Percentiles rank a stretch among this genome's conserved stretches.
Evolutionary conservation across 1,140 invertebrate species (phyloP).

Genomic region (Ips typographus): DNA sequence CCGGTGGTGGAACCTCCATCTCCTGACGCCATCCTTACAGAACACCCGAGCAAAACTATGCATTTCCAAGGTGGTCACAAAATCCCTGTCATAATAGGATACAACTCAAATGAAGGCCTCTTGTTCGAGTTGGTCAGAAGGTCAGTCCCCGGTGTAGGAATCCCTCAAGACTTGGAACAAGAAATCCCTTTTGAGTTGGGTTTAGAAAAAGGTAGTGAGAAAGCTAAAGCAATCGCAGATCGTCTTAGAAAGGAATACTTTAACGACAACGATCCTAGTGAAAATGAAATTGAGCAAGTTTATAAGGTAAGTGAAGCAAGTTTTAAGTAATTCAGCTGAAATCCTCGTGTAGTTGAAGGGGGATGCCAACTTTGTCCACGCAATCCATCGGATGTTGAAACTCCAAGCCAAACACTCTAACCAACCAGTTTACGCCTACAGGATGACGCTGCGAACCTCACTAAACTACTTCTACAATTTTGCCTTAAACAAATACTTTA

Average conservation of each 20-base stretch:
- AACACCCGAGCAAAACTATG: slow-evolving; percentile 54
- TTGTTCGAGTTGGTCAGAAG: slow-evolving; percentile 48
- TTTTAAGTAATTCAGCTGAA: neutral
- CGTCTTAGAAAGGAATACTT: slow-evolving; percentile 59
- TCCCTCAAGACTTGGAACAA: slow-evolving; percentile 55
- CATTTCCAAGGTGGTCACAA: slow-evolving; percentile 47
- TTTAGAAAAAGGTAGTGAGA: slow-evolving; percentile 51
- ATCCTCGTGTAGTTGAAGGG: slow-evolving; percentile 44
- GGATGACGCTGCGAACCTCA: slow-evolving; percentile 57
- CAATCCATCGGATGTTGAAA: slow-evolving; percentile 54
- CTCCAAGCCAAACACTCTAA: slow-evolving; percentile 52
- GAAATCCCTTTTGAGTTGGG: slow-evolving; percentile 54
- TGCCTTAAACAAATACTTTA: slow-evolving; percentile 51
- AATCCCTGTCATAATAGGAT: slow-evolving; percentile 59
- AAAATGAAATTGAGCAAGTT: slow-evolving; percentile 45
- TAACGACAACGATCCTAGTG: slow-evolving; percentile 50
- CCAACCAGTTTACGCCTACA: slow-evolving; percentile 56
- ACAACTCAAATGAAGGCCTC: slow-evolving; percentile 48
- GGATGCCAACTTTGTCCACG: slow-evolving; percentile 53
- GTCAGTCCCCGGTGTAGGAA: slow-evolving; percentile 48
- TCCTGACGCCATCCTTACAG: slow-evolving; percentile 54
- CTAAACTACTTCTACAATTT: slow-evolving; percentile 57
- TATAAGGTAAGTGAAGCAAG: slow-evolving; percentile 38
- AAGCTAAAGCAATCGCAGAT: slow-evolving; percentile 51
- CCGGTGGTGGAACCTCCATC: slow-evolving; percentile 56